Conservation (phyloP, 2,113 vertebrate genomes). For the Gallinago paraguaiae region DNA sequence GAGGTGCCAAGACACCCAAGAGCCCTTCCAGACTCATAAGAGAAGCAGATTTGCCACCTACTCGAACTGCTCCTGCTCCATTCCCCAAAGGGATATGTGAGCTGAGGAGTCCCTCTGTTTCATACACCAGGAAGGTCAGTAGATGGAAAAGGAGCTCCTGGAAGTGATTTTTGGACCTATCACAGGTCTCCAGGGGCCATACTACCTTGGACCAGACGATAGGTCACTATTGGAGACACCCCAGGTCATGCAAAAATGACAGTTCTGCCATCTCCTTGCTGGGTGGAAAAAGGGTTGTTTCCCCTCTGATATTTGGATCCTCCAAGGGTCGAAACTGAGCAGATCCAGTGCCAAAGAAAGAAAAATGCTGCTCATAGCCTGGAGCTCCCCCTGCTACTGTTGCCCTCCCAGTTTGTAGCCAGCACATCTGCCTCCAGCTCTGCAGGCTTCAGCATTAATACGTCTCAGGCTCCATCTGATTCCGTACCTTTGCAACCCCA, state of each 20-base stretch:
- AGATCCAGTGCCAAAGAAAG: background rate
- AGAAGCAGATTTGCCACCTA: slow-evolving; percentile 34
- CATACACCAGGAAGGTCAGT: background rate
- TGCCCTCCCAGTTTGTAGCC: background rate
- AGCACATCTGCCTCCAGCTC: background rate
- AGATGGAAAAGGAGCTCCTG: background rate
- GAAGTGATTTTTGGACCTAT: background rate
- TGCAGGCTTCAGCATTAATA: background rate
- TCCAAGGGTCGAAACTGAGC: background rate
- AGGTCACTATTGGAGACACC: background rate
- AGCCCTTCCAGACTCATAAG: background rate
- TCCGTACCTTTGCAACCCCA: background rate
- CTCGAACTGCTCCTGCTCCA: background rate
- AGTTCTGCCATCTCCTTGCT: background rate
- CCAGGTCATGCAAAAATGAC: background rate
- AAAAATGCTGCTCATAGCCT: background rate
- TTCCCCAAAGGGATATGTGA: background rate
- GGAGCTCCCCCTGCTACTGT: background rate
- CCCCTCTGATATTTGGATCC: background rate
- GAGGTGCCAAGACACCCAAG: slow-evolving; percentile 9
- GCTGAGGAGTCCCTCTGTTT: background rate
- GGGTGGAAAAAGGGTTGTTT: background rate
- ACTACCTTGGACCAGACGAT: background rate
- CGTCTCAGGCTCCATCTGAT: background rate
- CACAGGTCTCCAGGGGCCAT: background rate